Base-by-base conservation (phyloP, 2,797 vertebrate genomes). In the Geotrypetes seraphini region DNA sequence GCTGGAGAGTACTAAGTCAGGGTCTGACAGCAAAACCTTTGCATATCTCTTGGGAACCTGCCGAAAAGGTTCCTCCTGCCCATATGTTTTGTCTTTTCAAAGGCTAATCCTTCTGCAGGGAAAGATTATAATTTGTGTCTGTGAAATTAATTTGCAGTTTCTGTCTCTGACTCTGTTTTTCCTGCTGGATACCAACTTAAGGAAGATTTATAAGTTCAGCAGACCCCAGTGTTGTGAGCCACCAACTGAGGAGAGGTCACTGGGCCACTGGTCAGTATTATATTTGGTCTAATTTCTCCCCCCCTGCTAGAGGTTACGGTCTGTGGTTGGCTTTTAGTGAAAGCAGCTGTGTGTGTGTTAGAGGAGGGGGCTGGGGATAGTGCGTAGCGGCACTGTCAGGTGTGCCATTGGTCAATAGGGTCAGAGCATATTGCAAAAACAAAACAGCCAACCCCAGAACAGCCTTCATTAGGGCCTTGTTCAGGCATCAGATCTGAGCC, bases 271-370 rank as follows among this genome's bases (percentile, higher is more conserved):
- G 30, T 31, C 46, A 31, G 43, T 43, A 37, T 46, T 39, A 36
- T 36, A 46, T 46, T 46, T 39, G 43, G 43, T 43, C 43, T 46
- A 39, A 39, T 46, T 46, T 46, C 36, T 39, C 46, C 36, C 46
- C 36, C 46, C 43, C 32, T 46, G 25, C 19, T 17, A 14, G 43
- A 46, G 29, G 43, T 46, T 46, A 46, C 36, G 36, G 36, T 46
- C 36, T 46, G 43, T 39, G 43, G 43, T 34, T 46, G 43, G 43
- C 46, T 43, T 34, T 46, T 46, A 46, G 43, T 39, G 43, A 39
- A 46, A 39, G 43, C 43, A 46, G 43, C 43, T 46, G 43, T 46
- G 36, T 29, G 25, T 28, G 31, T 46, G 43, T 27, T 22, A 19
- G 7, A 21, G 22, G n/a, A 17, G 19, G 15, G 31, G 31, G 26